These are phyloP conservation scores for Gymnoscopelus microlampas DNA, from an alignment of 2,797 vertebrate species.

Conservation along the genomic window DNA sequence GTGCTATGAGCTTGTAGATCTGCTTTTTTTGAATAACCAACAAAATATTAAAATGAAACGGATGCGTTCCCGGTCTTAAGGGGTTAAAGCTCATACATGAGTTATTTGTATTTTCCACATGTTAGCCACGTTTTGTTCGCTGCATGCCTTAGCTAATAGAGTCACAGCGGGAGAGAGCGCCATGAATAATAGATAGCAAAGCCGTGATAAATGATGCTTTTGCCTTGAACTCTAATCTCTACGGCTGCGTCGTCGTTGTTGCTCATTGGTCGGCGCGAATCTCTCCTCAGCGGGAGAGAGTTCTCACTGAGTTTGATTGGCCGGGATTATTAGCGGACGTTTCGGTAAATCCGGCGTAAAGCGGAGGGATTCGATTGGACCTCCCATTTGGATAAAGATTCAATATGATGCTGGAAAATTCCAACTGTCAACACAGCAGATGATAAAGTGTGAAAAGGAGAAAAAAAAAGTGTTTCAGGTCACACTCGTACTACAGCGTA, in stretches of 20 bases:
- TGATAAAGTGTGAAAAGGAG: neutral
- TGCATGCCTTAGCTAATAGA: slow-evolving; percentile 43
- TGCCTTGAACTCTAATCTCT: slow-evolving; percentile 45
- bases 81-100: slow-evolving; percentile 29
- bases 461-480: too few relatives aligned
- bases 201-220: slow-evolving; percentile 39
- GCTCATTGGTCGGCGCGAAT: slow-evolving; percentile 18
- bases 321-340: slow-evolving; percentile 38
- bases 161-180: slow-evolving; percentile 47
- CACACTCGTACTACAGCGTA: too few relatives aligned
- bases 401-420: neutral
- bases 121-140: slow-evolving; percentile 57
- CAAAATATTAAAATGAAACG: too few relatives aligned
- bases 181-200: slow-evolving; percentile 72
- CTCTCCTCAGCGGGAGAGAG: neutral
- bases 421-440: slow-evolving; percentile 11
- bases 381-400: slow-evolving; percentile 14
- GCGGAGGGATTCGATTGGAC: too few relatives aligned
- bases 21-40: too few relatives aligned
- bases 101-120: slow-evolving; percentile 42
- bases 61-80: too few relatives aligned
- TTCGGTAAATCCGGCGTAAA: too few relatives aligned
- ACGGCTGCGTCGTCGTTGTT: slow-evolving; percentile 8
- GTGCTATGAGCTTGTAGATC: too few relatives aligned
- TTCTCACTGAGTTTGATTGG: slow-evolving; percentile 30